Evolutionary conservation across 2,113 vertebrate genomes (phyloP).

Genomic region (Vombatus ursinus): DNA sequence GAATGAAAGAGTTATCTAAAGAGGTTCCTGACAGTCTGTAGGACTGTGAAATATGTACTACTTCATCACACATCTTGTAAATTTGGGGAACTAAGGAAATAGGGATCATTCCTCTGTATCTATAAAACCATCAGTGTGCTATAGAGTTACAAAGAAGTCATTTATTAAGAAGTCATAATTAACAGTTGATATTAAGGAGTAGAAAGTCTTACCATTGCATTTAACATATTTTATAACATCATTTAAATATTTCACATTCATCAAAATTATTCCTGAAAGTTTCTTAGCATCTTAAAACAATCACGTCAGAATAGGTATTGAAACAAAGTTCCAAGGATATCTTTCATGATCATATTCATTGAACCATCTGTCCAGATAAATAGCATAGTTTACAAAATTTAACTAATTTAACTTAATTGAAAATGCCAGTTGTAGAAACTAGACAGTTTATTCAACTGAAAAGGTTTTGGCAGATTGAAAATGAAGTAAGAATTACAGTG

Average conservation of each 20-base stretch:
- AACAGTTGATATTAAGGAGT: conserved; percentile 63
- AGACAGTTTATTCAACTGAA: background rate
- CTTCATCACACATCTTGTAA: conserved; percentile 73
- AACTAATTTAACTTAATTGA: conserved; percentile 1
- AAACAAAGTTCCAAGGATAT: conserved; percentile 21
- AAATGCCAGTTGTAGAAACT: background rate
- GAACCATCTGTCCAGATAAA: background rate
- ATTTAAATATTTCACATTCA: conserved; percentile 68
- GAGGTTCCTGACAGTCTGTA: conserved; percentile 77
- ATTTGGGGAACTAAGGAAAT: conserved; percentile 74
- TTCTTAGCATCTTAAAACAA: conserved; percentile 60
- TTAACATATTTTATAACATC: conserved; percentile 60
- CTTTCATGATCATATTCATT: background rate
- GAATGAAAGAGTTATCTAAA: conserved; percentile 73
- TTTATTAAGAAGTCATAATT: conserved; percentile 60
- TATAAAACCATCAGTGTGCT: conserved; percentile 70
- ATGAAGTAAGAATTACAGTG: conserved; percentile 14
- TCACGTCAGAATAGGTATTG: conserved; percentile 30
- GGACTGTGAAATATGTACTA: conserved; percentile 76
- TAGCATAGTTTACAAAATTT: background rate
- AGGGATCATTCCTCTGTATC: conserved; percentile 65
- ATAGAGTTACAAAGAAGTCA: conserved; percentile 60
- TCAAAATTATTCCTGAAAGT: conserved; percentile 34
- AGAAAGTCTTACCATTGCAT: conserved; percentile 47
- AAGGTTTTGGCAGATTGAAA: conserved; percentile 32